Evolutionary conservation across 2,113 vertebrate species (phyloP), one percentile per base, ranked within the genome.

Genomic region (Corythaeola cristata): DNA sequence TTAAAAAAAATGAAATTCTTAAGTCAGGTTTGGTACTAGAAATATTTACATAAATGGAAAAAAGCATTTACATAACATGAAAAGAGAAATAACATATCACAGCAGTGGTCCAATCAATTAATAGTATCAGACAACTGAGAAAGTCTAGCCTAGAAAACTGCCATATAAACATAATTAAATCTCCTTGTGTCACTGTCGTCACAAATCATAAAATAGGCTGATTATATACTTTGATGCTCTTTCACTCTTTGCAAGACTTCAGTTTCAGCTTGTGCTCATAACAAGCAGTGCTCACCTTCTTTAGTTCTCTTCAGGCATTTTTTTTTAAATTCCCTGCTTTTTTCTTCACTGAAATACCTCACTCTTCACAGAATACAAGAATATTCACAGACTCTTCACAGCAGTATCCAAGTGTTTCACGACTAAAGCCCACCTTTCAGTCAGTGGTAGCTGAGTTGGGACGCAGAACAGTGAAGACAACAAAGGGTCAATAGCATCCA

Each of bases 391-490:
- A 52, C 4, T 37, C 39, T 64, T 85, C 53, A 53, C 39, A 90
- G 30, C 6, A 23, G 24, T 19, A 30, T 15, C 14, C 0, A 0
- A 67, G 24, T 8, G 18, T 27, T 39, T 39, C 8, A 39, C 4
- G 55, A 2, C 18, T 33, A 33, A 71, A 89, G 15, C 6, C 21
- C 41, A 66, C 20, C 20, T 56, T 68, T 28, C 37, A 63, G 32
- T 11, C 30, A 33, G 44, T 23, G 26, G 33, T 11, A 85, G 37
- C 47, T 15, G 9, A 69, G 15, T 2, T 1, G 1, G 41, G 27
- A 37, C 12, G 12, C n/a, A 64, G 30, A 67, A 44, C 14, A 41
- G 23, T 3, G 5, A 1, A 74, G 50, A 63, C 6, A 87, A 24
- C 5, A 74, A 80, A 53, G 4, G 7, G 17, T 28, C 52, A 60